Evolutionary conservation across 2,113 vertebrate species (phyloP).

Genomic region (Agapornis roseicollis): DNA sequence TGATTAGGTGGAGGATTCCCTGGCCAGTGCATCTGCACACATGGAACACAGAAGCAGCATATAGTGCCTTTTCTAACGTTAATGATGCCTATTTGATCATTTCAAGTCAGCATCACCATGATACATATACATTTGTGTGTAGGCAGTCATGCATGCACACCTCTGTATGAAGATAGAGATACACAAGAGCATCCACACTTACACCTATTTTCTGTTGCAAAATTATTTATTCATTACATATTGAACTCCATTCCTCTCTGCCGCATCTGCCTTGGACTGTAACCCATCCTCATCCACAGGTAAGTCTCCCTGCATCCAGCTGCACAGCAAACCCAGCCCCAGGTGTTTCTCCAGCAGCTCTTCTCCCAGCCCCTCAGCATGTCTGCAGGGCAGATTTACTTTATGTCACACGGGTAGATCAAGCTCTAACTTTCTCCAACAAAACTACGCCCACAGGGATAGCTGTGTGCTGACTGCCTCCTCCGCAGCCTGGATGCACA

Average conservation of each 20-base stretch:
- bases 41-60: neutral
- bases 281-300: neutral
- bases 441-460: accelerated
- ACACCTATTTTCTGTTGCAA: neutral
- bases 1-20: neutral
- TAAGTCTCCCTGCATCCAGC: accelerated
- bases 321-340: neutral
- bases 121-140: accelerated
- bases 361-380: neutral
- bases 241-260: neutral
- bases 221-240: neutral
- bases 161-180: neutral
- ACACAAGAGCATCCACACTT: neutral
- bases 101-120: neutral
- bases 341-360: neutral
- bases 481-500: neutral
- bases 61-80: neutral
- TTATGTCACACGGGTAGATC: neutral
- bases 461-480: neutral
- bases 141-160: accelerated
- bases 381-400: neutral
- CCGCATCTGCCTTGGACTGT: neutral
- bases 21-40: neutral
- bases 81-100: neutral
- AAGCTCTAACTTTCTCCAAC: neutral